Evolutionary conservation across 2,888 invertebrate genomes (phyloP), one percentile per base, ranked within the genome.

Genomic region (Aleiodes alternator): DNA sequence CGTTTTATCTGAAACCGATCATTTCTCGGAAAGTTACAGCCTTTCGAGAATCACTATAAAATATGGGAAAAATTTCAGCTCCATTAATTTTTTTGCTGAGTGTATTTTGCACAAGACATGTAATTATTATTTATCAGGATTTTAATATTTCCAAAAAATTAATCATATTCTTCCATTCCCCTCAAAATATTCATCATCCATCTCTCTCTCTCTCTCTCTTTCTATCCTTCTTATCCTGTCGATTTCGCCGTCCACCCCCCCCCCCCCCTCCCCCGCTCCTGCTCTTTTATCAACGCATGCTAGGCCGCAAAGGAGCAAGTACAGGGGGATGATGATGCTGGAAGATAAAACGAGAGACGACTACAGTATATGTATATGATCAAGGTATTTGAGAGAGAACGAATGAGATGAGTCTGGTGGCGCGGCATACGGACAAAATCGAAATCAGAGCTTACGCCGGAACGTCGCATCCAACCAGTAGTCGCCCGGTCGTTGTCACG

Each of bases 401-500:
- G 29, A 48, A 61, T 51, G 75, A 73, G 74, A 76, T 73, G 77
- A 76, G 70, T 74, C 73, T 74, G 78, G 85, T 85, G 85, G 87
- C 87, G 87, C 86, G 76, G 74, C 82, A 72, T 4, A 59, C 85
- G 87, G 86, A 73, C 82, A 84, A 87, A 87, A 85, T 80, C 76
- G 76, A 82, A 87, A 86, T 83, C 84, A 87, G 84, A 86, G 87
- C 85, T 86, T 86, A 86, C 86, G 85, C 86, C 84, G 86, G 86
- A 86, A 83, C 83, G 81, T 80, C 81, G 78, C 80, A 81, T 82
- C 84, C 79, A 77, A 76, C 81, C 86, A 86, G 86, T 86, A 86
- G 87, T 86, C 84, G 86, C 86, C 87, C 87, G 84, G 86, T 87
- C 87, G 87, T 86, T 86, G 87, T 87, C 84, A 86, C 87, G 88